Conservation (phyloP, 2,797 vertebrate genomes). For the Peromyscus nudipes region DNA sequence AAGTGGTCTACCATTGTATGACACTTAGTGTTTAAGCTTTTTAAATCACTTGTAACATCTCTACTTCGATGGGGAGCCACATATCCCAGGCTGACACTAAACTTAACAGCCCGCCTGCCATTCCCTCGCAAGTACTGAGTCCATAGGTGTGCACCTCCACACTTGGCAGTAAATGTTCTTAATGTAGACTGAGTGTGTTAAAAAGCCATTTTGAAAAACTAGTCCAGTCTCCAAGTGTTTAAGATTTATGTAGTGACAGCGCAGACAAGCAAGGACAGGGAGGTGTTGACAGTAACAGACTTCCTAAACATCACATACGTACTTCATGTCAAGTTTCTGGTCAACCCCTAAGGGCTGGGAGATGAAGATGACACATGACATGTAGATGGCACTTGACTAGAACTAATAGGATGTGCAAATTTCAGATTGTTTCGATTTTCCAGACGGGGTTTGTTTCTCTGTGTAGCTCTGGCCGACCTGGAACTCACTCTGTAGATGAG, state of each 20-base stretch:
- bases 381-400: neutral
- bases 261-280: neutral
- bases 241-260: neutral
- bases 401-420: conserved; percentile 59
- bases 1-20: neutral
- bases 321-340: conserved; percentile 8
- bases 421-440: neutral
- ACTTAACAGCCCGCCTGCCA: neutral
- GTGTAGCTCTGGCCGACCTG: too few relatives aligned
- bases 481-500: neutral
- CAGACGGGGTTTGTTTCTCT: neutral
- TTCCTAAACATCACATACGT: neutral
- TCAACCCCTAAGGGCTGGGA: neutral
- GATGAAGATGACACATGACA: conserved; percentile 40
- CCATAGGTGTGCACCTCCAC: neutral
- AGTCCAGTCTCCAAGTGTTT: neutral
- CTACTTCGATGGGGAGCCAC: neutral
- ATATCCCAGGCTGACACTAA: neutral
- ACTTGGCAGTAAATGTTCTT: neutral
- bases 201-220: neutral
- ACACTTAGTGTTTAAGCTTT: neutral
- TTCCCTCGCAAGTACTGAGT: neutral
- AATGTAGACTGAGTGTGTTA: neutral
- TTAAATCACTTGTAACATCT: neutral
- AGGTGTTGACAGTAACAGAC: too few relatives aligned